Base-by-base conservation (phyloP, 2,113 vertebrate species). In the Proteles cristata region DNA sequence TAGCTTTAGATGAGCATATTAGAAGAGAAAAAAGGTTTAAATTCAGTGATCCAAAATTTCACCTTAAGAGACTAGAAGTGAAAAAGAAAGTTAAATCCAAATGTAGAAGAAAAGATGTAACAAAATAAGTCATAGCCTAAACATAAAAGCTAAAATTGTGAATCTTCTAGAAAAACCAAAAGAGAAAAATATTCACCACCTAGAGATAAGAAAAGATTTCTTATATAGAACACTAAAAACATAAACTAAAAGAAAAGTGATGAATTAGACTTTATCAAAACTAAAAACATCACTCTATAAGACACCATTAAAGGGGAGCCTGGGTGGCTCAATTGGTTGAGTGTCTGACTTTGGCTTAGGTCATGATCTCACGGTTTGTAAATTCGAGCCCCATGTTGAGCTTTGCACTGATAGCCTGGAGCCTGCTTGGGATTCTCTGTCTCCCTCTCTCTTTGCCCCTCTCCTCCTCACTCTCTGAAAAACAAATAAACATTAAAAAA, bases 191-290 rank as follows among this genome's bases (percentile, higher is more conserved):
- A 7, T 80, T 87, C 23, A 83, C 7, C 5, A 50, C 43, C 11
- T 90, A 84, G 25, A 93, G 39, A 93, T n/a, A 23, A 12, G 50
- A 10, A 79, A 84, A 65, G 8, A 63, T 58, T 68, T 93, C 61
- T 48, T n/a, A 71, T 5, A 26, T 58, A 93, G 26, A 11, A 31
- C n/a, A 92, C 53, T 48, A 48, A 95, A 91, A 89, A 11, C 26
- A 82, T 92, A 25, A 85, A 65, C 12, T 12, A 90, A 63, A 93
- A 95, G 39, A 86, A 66, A 55, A 69, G 28, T 28, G 14, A 63
- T 63, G 11, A 90, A 76, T 66, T 90, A 12, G 11, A n/a, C n/a
- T 84, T 96, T 93, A 77, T 61, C 11, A 73, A 61, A 93, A 73
- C 50, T 82, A 63, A 90, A 95, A 84, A 8, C 2, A 66, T 93